These are phyloP conservation scores for Salmo trutta DNA, from an alignment of 2,797 vertebrate species.

Conservation along the genomic window DNA sequence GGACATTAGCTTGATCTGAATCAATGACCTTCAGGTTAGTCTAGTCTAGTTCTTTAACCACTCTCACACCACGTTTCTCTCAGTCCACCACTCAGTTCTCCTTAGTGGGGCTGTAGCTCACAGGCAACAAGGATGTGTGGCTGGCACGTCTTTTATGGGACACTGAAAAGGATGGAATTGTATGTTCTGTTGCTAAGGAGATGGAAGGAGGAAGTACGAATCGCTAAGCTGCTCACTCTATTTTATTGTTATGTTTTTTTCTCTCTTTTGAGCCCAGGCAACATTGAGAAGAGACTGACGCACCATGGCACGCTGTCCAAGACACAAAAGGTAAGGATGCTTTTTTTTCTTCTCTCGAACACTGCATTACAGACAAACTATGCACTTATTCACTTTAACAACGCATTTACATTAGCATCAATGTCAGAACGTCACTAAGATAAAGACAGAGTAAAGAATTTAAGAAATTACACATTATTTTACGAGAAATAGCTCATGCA, in stretches of 20 bases:
- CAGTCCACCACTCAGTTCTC: conserved; percentile 4
- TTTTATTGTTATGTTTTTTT: conserved; percentile 31
- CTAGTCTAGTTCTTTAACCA: conserved; percentile 9
- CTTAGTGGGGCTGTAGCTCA: conserved; percentile 1
- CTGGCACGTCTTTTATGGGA: conserved; percentile 39
- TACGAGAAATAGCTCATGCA: not conserved
- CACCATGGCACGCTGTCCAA: conserved; percentile 15
- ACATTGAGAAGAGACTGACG: conserved; percentile 28
- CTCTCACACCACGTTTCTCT: not conserved
- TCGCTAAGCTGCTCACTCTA: conserved; percentile 40
- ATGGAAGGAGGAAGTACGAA: conserved; percentile 40
- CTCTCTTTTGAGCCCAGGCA: conserved; percentile 41
- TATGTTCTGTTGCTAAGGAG: conserved; percentile 63
- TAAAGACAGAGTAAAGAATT: conserved; percentile 22
- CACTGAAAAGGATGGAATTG: conserved; percentile 46
- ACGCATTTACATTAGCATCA: conserved; percentile 19
- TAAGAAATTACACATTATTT: not conserved
- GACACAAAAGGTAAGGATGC: conserved; percentile 50
- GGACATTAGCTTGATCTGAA: conserved; percentile 39
- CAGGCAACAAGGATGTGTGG: conserved; percentile 4
- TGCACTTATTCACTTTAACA: not conserved
- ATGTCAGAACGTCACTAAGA: conserved; percentile 21
- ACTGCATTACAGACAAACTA: conserved; percentile 13
- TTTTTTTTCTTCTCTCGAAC: conserved; percentile 1
- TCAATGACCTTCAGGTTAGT: conserved; percentile 66